Conservation (phyloP, 1,140 invertebrate species). For the Drosophila kepulauana region DNA sequence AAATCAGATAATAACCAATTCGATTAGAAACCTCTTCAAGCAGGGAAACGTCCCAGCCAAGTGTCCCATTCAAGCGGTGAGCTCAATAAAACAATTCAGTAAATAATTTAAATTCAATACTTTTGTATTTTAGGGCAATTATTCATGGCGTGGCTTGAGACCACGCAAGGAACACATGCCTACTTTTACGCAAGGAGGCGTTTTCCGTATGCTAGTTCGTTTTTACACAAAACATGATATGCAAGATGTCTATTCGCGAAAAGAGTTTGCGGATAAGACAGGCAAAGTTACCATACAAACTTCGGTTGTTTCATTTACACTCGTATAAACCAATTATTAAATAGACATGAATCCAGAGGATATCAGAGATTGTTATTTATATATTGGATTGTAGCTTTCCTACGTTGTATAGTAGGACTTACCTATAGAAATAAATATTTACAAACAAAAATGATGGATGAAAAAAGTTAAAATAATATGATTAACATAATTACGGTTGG, state of each 20-base stretch:
- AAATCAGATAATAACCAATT: conserved; percentile 3
- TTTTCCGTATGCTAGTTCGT: neutral
- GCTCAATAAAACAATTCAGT: neutral
- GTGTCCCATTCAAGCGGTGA: conserved; percentile 5
- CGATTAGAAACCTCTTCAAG: conserved; percentile 5
- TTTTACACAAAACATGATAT: neutral
- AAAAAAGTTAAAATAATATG: too few relatives aligned
- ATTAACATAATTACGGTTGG: too few relatives aligned
- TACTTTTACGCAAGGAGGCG: neutral
- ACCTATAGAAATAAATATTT: too few relatives aligned
- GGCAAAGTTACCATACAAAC: neutral
- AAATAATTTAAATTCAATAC: neutral
- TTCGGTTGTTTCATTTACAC: neutral
- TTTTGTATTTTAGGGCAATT: neutral
- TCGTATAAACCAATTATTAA: neutral
- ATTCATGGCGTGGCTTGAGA: neutral
- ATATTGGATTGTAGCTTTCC: too few relatives aligned
- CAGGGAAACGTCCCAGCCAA: conserved; percentile 14
- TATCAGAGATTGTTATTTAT: too few relatives aligned
- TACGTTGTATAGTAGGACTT: too few relatives aligned
- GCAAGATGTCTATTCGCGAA: neutral
- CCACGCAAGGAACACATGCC: conserved; percentile 11
- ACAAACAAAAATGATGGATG: too few relatives aligned
- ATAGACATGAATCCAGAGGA: too few relatives aligned
- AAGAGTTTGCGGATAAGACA: neutral